Percentiles rank a stretch among this genome's conserved stretches.
Evolutionary conservation across 2,888 invertebrate species (phyloP).

Genomic region (Anagyrus pseudococci): DNA sequence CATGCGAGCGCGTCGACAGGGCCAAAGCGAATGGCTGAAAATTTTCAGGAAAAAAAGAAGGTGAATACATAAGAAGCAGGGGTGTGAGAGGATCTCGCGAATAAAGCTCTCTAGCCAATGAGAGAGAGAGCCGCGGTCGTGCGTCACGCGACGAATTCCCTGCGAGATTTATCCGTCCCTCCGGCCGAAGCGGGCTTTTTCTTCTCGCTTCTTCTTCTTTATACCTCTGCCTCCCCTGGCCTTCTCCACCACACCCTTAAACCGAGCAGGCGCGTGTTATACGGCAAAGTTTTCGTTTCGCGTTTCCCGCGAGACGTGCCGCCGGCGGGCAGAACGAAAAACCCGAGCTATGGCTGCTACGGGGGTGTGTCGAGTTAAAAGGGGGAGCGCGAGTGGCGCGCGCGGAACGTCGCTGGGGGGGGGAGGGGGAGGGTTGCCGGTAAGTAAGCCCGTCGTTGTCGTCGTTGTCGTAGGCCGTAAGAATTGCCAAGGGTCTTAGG

Average conservation of each 20-base stretch:
- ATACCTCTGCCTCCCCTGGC: slow-evolving; percentile 40
- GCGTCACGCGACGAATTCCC: slow-evolving; percentile 67
- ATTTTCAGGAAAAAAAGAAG: no score
- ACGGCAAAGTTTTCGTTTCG: slow-evolving; percentile 9
- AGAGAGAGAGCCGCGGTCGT: slow-evolving; percentile 62
- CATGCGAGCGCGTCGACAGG: slow-evolving; percentile 32
- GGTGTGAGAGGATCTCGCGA: neutral
- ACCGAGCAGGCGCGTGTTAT: neutral
- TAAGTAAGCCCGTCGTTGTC: no score
- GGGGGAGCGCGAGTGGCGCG: slow-evolving; percentile 8
- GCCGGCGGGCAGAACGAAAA: neutral
- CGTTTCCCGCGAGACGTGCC: slow-evolving; percentile 20
- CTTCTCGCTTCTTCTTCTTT: slow-evolving; percentile 43
- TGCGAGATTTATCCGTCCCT: slow-evolving; percentile 56
- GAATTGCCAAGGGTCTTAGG: no score
- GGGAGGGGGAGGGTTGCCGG: neutral
- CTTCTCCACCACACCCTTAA: slow-evolving; percentile 9
- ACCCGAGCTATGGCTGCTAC: no score
- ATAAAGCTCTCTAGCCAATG: slow-evolving; percentile 1
- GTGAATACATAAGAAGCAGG: no score
- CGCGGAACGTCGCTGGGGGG: no score
- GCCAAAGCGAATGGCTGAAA: no score
- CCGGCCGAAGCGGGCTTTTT: neutral
- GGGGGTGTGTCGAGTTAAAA: slow-evolving; percentile 11
- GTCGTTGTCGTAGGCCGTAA: no score